These are phyloP conservation scores for Ectropis crepuscularia DNA, from an alignment of 2,888 invertebrate genomes.

Conservation along the genomic window DNA sequence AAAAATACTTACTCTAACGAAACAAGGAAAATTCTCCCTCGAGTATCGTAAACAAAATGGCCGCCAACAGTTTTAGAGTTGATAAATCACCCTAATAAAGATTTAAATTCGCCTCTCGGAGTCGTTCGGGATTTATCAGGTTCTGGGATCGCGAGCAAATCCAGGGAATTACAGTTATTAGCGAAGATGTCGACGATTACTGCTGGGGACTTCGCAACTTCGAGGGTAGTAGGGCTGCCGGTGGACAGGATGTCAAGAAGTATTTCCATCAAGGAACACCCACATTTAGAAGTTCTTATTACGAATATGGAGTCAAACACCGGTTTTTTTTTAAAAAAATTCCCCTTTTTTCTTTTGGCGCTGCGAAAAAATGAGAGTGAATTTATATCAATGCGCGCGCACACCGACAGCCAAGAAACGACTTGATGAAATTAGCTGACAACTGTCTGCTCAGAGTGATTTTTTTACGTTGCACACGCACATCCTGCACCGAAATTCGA, in stretches of 20 bases:
- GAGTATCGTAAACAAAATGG: slow-evolving; percentile 26
- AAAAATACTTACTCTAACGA: background rate
- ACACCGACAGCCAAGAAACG: no score
- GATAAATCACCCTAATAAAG: slow-evolving; percentile 28
- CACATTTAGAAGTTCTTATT: no score
- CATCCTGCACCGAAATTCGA: no score
- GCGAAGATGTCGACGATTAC: slow-evolving; percentile 33
- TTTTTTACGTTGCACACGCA: no score
- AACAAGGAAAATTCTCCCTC: slow-evolving; percentile 19
- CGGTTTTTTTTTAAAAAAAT: no score
- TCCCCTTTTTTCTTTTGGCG: no score
- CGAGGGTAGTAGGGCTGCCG: slow-evolving; percentile 12
- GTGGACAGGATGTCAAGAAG: background rate
- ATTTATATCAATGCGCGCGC: no score
- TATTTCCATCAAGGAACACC: no score
- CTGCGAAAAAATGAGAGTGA: no score
- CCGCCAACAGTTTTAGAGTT: slow-evolving; percentile 17
- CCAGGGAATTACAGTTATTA: slow-evolving; percentile 35
- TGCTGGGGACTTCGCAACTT: slow-evolving; percentile 21
- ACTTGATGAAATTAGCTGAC: no score
- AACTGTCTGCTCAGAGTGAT: no score
- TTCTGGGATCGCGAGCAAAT: slow-evolving; percentile 34
- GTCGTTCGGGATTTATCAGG: slow-evolving; percentile 32
- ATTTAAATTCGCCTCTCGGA: slow-evolving; percentile 19
- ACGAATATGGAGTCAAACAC: no score